Conservation (phyloP, 2,797 vertebrate genomes). For the Erpetoichthys calabaricus region DNA sequence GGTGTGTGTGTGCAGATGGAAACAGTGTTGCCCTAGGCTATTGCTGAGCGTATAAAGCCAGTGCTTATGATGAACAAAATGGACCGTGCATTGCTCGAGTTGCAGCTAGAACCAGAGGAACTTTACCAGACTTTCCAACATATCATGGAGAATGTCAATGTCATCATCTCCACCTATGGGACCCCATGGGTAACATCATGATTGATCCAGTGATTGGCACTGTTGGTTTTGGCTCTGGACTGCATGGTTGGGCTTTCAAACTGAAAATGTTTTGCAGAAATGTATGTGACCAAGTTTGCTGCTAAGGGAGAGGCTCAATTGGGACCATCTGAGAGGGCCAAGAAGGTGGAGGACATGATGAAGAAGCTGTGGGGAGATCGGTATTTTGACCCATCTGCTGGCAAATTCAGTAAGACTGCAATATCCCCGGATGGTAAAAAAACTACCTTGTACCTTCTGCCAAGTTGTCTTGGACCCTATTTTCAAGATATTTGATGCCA, state of each 20-base stretch:
- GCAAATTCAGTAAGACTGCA: constrained; percentile 66
- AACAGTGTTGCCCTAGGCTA: constrained; percentile 87
- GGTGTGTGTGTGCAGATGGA: constrained; percentile 91
- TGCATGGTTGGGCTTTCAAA: constrained; percentile 92
- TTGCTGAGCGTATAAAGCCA: constrained; percentile 80
- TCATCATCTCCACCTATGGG: constrained; percentile 89
- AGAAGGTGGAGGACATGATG: constrained; percentile 97
- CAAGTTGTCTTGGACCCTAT: constrained; percentile 81
- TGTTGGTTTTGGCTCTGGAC: constrained; percentile 83
- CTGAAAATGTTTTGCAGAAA: constrained; percentile 96
- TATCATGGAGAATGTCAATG: constrained; percentile 85
- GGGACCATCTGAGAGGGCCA: constrained; percentile 56
- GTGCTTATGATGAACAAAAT: constrained; percentile 98
- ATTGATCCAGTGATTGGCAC: constrained; percentile 78
- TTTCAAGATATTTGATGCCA: constrained; percentile 85
- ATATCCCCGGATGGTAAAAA: constrained; percentile 56
- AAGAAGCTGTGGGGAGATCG: constrained; percentile 91
- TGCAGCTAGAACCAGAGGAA: constrained; percentile 79
- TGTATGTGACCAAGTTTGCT: constrained; percentile 82
- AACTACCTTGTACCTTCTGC: constrained; percentile 66
- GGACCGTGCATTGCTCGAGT: constrained; percentile 83
- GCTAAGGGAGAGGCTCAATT: constrained; percentile 74
- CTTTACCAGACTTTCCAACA: constrained; percentile 89
- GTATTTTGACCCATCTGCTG: constrained; percentile 64
- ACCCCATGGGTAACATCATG: constrained; percentile 87